phyloP scores from a whole-genome alignment of 1,140 invertebrate species.

The Drosophila mojavensis region DNA sequence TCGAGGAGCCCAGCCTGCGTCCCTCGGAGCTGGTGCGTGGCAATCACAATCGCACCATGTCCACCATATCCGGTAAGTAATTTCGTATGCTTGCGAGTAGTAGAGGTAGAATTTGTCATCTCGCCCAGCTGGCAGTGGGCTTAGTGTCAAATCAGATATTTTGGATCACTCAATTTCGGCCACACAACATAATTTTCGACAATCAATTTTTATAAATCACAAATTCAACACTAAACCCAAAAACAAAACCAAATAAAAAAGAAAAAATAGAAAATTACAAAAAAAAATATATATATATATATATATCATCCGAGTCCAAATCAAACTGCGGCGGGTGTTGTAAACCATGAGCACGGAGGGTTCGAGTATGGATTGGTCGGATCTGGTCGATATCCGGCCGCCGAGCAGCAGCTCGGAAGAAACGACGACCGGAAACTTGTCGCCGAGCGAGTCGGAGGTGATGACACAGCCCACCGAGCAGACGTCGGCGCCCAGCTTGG shows the following conservation, averaged over 20 bases:
- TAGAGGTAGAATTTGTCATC: not conserved
- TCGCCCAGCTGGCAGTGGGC: not conserved
- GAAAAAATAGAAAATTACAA: not conserved
- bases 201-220: not conserved
- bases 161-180: not conserved
- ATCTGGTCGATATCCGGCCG: slow-evolving; percentile 22
- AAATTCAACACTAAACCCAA: slow-evolving; percentile 8
- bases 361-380: slow-evolving; percentile 31
- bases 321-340: not conserved
- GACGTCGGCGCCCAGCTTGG: not conserved
- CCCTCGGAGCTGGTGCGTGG: slow-evolving; percentile 86
- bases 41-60: slow-evolving; percentile 84
- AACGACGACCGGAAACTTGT: not conserved
- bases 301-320: not conserved
- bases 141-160: not conserved
- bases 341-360: slow-evolving; percentile 32
- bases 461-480: slow-evolving; percentile 7
- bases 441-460: not conserved
- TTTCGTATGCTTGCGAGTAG: too few relatives aligned
- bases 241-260: not conserved
- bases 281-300: too few relatives aligned
- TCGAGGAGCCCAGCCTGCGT: slow-evolving; percentile 86
- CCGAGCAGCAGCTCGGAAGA: slow-evolving; percentile 11
- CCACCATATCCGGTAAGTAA: slow-evolving; percentile 82
- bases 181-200: not conserved